Conservation (phyloP, 2,113 vertebrate genomes). For the Aepyceros melampus region DNA sequence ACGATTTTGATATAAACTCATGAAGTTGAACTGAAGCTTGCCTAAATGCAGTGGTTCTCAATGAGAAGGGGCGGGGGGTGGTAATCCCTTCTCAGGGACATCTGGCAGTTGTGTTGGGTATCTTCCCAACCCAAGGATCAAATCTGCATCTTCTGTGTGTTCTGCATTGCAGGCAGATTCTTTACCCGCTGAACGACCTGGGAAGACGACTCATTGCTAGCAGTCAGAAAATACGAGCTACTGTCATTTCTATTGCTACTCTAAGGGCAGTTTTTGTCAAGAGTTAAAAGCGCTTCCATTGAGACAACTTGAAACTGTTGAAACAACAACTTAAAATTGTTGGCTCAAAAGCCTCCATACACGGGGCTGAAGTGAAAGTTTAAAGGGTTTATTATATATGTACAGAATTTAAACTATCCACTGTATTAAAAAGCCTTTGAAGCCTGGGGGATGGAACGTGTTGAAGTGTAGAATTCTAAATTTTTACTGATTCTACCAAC, state of each 20-base stretch:
- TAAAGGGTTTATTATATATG: background rate
- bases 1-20: background rate
- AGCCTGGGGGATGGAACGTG: background rate
- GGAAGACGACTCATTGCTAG: background rate
- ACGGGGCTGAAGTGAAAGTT: background rate
- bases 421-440: background rate
- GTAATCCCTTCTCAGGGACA: background rate
- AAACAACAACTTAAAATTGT: background rate
- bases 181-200: background rate
- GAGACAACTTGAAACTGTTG: background rate
- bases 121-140: background rate
- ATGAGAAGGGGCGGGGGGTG: rapidly evolving
- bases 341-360: background rate
- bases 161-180: background rate
- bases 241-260: background rate
- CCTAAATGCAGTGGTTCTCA: background rate
- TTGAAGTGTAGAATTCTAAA: background rate
- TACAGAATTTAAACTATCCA: background rate
- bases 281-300: background rate
- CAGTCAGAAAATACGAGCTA: background rate
- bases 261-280: background rate
- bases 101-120: background rate
- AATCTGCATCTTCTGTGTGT: background rate
- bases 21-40: background rate
- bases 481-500: background rate